Conservation (phyloP, 2,888 invertebrate genomes). For the Pachymerium ferrugineum region DNA sequence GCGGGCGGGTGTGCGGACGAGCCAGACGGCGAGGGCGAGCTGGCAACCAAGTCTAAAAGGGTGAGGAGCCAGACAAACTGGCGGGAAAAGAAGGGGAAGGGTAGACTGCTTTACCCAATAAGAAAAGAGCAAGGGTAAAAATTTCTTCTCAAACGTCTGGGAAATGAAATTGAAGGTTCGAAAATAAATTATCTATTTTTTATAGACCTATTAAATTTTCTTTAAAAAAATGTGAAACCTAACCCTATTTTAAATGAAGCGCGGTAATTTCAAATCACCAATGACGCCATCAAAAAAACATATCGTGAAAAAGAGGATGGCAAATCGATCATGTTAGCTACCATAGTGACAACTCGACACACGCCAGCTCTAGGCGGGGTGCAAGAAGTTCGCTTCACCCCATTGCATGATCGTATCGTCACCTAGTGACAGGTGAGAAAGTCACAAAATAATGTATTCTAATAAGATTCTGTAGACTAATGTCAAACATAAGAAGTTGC, state of each 20-base stretch:
- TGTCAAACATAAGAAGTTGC: too few relatives aligned
- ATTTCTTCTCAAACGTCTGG: not conserved
- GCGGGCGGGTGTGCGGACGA: not conserved
- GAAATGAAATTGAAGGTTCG: not conserved
- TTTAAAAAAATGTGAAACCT: too few relatives aligned
- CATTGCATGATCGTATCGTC: not conserved
- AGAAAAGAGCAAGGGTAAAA: constrained; percentile 14
- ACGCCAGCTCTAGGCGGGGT: not conserved
- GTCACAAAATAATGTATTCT: not conserved
- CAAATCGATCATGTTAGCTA: too few relatives aligned
- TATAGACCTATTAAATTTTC: too few relatives aligned
- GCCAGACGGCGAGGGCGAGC: constrained; percentile 18
- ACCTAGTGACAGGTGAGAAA: constrained; percentile 5
- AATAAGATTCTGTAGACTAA: too few relatives aligned
- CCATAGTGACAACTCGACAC: not conserved
- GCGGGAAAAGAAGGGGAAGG: constrained; percentile 6
- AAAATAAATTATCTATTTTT: too few relatives aligned
- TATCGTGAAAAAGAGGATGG: too few relatives aligned
- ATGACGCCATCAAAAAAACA: too few relatives aligned
- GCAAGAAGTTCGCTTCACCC: not conserved
- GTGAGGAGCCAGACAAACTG: constrained; percentile 18
- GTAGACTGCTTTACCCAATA: not conserved
- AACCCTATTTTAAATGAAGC: too few relatives aligned
- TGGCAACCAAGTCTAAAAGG: not conserved
- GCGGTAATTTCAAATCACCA: too few relatives aligned